These are phyloP conservation scores for Cynopterus sphinx DNA, from an alignment of 2,797 vertebrate species.

Conservation along the genomic window DNA sequence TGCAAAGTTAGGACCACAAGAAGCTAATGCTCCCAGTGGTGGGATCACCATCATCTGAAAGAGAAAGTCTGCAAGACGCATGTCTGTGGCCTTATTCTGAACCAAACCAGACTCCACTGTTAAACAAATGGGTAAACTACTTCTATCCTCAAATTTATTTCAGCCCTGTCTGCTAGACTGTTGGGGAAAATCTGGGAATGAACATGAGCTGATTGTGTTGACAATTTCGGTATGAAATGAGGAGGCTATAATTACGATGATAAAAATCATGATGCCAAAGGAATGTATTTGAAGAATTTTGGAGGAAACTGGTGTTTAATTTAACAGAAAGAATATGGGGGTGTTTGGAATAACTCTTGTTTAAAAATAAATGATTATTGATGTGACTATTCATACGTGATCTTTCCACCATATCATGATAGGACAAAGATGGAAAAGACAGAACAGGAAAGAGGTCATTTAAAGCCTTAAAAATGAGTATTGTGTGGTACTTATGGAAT, in stretches of 20 bases:
- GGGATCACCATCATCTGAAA: background rate
- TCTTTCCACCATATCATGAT: no score
- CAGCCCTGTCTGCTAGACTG: background rate
- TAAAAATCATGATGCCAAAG: background rate
- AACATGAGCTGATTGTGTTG: background rate
- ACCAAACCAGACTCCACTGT: background rate
- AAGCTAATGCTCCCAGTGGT: no score
- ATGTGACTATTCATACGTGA: no score
- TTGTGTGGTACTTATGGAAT: no score
- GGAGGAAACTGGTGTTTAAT: no score
- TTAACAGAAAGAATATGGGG: no score
- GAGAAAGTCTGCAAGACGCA: background rate
- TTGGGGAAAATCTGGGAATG: background rate
- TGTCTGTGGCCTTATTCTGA: rapidly evolving
- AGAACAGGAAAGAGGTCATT: no score
- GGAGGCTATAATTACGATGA: background rate
- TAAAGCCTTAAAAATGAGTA: no score
- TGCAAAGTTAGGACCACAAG: background rate
- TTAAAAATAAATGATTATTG: no score
- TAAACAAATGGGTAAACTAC: background rate
- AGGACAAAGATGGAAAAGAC: no score
- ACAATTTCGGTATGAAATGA: background rate
- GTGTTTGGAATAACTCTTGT: no score
- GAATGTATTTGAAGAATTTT: no score
- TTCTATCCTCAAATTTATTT: background rate